Evolutionary conservation across 2,797 vertebrate species (phyloP).

Genomic region (Triplophysa bombifrons): DNA sequence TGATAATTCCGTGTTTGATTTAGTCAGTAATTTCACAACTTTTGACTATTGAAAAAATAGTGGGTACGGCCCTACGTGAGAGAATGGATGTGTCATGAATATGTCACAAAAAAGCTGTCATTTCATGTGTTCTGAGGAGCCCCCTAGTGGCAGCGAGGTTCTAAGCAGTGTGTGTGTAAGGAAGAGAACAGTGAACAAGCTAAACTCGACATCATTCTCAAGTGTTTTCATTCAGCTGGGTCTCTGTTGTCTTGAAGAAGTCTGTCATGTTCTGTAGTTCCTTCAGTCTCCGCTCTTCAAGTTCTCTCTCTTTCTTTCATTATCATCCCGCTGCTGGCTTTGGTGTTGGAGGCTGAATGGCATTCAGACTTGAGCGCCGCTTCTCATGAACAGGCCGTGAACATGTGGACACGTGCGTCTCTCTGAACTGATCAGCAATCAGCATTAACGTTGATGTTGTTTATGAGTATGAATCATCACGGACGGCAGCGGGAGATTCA

Average conservation of each 20-base stretch:
- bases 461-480: slow-evolving; percentile 80
- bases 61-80: no score
- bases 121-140: no score
- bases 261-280: no score
- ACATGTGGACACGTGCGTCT: neutral
- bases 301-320: slow-evolving; percentile 33
- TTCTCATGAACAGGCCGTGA: slow-evolving; percentile 42
- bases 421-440: slow-evolving; percentile 77
- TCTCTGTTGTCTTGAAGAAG: neutral
- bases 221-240: no score
- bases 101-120: no score
- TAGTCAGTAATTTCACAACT: no score
- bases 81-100: no score
- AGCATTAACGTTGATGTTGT: slow-evolving; percentile 77
- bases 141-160: no score
- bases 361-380: neutral
- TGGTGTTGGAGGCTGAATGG: neutral
- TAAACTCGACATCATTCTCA: no score
- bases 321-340: slow-evolving; percentile 38
- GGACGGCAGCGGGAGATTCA: slow-evolving; percentile 66
- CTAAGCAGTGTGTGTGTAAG: neutral
- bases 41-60: no score
- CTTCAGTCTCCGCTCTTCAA: no score
- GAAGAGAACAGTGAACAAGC: neutral
- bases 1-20: no score